Percentiles rank a stretch among this genome's conserved stretches.
These are phyloP conservation scores for Armadillidium nasatum DNA, from an alignment of 1,140 invertebrate genomes.

Conservation along the genomic window DNA sequence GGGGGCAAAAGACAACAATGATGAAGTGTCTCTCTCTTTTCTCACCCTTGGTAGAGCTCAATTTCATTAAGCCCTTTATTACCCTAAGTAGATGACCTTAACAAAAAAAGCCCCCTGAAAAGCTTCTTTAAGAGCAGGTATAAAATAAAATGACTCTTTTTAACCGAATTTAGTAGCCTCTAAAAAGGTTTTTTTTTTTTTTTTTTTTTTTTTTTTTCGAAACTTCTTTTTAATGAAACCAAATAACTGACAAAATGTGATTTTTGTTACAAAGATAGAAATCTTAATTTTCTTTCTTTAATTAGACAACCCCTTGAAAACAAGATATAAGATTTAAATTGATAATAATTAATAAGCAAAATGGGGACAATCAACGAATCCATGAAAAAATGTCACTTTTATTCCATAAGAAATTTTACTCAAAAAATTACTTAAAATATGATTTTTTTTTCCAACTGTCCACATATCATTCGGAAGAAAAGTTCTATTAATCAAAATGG, in stretches of 20 bases:
- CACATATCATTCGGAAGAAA: too few species aligned
- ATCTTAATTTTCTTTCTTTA: not conserved
- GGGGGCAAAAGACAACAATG: slow-evolving; percentile 1
- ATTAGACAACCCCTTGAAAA: not conserved
- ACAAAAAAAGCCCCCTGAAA: not conserved
- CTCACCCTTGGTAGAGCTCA: not conserved
- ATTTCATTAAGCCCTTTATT: not conserved
- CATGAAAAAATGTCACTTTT: too few species aligned
- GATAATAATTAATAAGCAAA: not conserved
- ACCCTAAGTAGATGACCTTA: not conserved
- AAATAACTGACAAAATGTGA: not conserved
- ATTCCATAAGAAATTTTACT: too few species aligned
- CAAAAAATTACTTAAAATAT: too few species aligned
- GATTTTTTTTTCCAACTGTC: too few species aligned
- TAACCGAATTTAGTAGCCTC: not conserved
- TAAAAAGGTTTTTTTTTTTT: not conserved
- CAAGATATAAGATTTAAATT: not conserved
- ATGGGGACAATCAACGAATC: too few species aligned
- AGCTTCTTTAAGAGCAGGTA: not conserved
- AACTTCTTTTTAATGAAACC: too few species aligned
- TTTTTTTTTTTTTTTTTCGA: not conserved
- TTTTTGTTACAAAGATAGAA: not conserved
- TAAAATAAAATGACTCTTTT: slow-evolving; percentile 3
- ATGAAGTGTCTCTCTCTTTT: not conserved
- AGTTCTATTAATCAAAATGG: too few species aligned